Conservation (phyloP, 1,140 invertebrate species). For the Penaeus japonicus region DNA sequence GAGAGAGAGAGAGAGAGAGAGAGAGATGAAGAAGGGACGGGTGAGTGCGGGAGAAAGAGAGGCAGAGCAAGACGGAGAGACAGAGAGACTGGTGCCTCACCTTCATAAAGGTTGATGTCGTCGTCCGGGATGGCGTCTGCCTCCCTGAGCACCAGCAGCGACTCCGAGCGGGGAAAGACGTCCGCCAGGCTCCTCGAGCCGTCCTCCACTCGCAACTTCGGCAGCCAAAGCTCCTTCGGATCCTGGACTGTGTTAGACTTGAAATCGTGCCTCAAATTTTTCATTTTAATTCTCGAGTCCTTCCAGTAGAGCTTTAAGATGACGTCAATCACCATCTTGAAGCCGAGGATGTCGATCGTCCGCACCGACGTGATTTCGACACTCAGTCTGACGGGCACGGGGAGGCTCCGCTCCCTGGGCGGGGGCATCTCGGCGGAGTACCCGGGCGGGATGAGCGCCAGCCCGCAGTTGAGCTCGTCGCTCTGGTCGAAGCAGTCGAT, state of each 20-base stretch:
- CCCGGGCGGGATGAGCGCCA: background rate
- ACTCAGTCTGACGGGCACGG: background rate
- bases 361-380: conserved; percentile 11
- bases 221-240: conserved; percentile 4
- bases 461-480: conserved; percentile 33
- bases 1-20: too few species aligned
- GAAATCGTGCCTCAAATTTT: background rate
- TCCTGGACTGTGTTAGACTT: conserved; percentile 14
- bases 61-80: background rate
- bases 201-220: conserved; percentile 9
- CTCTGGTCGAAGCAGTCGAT: conserved; percentile 27
- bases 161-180: background rate
- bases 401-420: background rate
- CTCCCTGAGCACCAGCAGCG: background rate
- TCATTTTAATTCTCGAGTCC: conserved; percentile 1
- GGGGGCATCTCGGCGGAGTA: conserved; percentile 2
- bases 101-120: background rate
- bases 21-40: too few species aligned
- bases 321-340: conserved; percentile 9
- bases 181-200: conserved; percentile 17
- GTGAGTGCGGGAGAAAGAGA: background rate
- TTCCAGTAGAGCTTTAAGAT: background rate
- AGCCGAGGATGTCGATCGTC: background rate
- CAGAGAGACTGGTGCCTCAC: background rate
- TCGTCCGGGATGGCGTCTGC: background rate